phyloP scores from a whole-genome alignment of 2,797 vertebrate species.

The Pogonophryne albipinna region DNA sequence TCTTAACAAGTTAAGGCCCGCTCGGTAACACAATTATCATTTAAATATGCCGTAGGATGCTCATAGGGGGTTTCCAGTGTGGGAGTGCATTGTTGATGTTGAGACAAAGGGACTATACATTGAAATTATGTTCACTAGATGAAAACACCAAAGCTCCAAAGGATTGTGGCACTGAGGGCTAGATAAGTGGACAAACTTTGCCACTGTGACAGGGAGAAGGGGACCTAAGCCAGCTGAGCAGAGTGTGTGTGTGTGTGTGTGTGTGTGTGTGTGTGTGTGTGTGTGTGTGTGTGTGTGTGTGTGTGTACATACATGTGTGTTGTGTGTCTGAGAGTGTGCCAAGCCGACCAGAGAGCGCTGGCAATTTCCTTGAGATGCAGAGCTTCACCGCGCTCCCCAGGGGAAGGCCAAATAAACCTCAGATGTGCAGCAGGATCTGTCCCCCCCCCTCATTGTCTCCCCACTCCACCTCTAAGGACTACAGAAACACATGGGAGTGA shows the following conservation, averaged over 20 bases:
- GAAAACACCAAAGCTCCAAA: constrained; percentile 7
- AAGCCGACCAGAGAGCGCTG: constrained; percentile 78
- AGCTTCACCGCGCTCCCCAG: constrained; percentile 72
- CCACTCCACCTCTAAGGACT: constrained; percentile 51
- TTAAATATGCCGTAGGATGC: constrained; percentile 15
- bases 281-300: constrained; percentile 9
- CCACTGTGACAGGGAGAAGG: constrained; percentile 63
- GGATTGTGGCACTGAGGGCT: constrained; percentile 21
- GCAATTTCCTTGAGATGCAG: constrained; percentile 80
- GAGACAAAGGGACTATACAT: constrained; percentile 35
- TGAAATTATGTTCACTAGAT: constrained; percentile 13
- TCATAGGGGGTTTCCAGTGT: constrained; percentile 40
- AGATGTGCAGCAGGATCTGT: constrained; percentile 77
- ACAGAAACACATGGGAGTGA: constrained; percentile 66
- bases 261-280: constrained; percentile 24
- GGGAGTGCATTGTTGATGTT: background rate
- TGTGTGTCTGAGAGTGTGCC: constrained; percentile 72
- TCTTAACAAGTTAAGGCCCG: constrained; percentile 13
- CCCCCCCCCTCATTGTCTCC: constrained; percentile 18
- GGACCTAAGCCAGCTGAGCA: constrained; percentile 54
- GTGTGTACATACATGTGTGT: constrained; percentile 14
- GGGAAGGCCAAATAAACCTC: constrained; percentile 81
- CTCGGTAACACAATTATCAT: constrained; percentile 15
- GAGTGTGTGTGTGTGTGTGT: constrained; percentile 30
- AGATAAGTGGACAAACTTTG: constrained; percentile 57